Evolutionary conservation across 2,888 invertebrate genomes (phyloP).

Genomic region (Trachelus troglodyta): DNA sequence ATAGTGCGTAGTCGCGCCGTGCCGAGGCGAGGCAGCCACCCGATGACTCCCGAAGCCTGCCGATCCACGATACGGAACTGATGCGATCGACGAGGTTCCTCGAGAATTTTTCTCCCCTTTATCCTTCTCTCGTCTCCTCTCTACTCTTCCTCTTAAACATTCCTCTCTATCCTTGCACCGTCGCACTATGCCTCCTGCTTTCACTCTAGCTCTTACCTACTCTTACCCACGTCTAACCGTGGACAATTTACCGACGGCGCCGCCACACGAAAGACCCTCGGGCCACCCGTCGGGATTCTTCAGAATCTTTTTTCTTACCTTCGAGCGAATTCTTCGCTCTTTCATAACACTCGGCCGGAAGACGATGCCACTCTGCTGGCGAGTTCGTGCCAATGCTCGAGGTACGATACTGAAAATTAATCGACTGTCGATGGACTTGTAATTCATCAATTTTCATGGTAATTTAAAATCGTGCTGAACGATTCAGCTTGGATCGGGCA

Average conservation of each 20-base stretch:
- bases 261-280: not conserved
- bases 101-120: conserved; percentile 17
- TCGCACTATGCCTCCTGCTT: not conserved
- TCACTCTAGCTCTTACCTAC: not conserved
- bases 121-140: conserved; percentile 8
- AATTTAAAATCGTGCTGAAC: not conserved
- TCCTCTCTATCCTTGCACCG: not conserved
- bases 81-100: conserved; percentile 50
- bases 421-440: not conserved
- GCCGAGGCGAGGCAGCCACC: conserved; percentile 40
- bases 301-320: not conserved
- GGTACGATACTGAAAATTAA: not conserved
- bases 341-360: not conserved
- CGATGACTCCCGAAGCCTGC: conserved; percentile 50
- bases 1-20: conserved; percentile 62
- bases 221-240: not conserved
- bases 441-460: not conserved
- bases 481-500: not conserved
- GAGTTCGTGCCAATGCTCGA: not conserved
- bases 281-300: not conserved
- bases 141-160: conserved; percentile 2
- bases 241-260: not conserved
- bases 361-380: not conserved
- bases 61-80: conserved; percentile 33
- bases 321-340: not conserved